Evolutionary conservation across 1,140 invertebrate species (phyloP).

Genomic region (Augochlora pura): DNA sequence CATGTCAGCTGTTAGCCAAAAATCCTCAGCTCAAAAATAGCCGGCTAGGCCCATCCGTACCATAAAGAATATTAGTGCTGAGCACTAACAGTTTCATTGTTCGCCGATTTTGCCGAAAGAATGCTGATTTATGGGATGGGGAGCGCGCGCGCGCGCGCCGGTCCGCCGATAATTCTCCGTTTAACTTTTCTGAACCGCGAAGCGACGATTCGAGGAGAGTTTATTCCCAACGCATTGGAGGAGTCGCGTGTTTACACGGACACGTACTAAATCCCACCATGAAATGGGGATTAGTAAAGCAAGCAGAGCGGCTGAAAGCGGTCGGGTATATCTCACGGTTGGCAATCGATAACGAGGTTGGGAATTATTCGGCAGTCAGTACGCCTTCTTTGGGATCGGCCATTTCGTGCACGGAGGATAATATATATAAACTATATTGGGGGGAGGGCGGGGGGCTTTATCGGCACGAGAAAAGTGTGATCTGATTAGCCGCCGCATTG

Average conservation of each 20-base stretch:
- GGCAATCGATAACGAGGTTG: slow-evolving; percentile 59
- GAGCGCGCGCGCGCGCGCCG: too few relatives aligned
- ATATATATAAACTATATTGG: too few relatives aligned
- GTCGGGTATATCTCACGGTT: slow-evolving; percentile 30
- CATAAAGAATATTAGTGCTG: too few relatives aligned
- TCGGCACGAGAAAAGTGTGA: too few relatives aligned
- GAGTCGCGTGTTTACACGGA: slow-evolving; percentile 56
- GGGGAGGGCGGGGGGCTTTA: too few relatives aligned
- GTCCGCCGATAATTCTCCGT: neutral
- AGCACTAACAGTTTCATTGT: neutral
- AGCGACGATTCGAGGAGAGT: slow-evolving; percentile 30
- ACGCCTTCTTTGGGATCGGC: slow-evolving; percentile 52
- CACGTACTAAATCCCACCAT: slow-evolving; percentile 57
- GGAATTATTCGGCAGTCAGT: slow-evolving; percentile 54
- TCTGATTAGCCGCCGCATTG: too few relatives aligned
- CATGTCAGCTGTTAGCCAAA: too few relatives aligned
- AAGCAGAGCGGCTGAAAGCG: slow-evolving; percentile 41
- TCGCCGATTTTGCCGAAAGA: neutral
- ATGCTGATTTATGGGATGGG: neutral
- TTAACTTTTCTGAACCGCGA: slow-evolving; percentile 10
- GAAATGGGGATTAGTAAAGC: slow-evolving; percentile 57
- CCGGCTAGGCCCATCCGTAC: too few relatives aligned
- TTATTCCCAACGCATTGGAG: slow-evolving; percentile 41
- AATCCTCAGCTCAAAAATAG: too few relatives aligned
- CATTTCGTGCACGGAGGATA: slow-evolving; percentile 13